Evolutionary conservation across 2,888 invertebrate species (phyloP), one percentile per base, ranked within the genome.

Genomic region (Embidobia sp.): DNA sequence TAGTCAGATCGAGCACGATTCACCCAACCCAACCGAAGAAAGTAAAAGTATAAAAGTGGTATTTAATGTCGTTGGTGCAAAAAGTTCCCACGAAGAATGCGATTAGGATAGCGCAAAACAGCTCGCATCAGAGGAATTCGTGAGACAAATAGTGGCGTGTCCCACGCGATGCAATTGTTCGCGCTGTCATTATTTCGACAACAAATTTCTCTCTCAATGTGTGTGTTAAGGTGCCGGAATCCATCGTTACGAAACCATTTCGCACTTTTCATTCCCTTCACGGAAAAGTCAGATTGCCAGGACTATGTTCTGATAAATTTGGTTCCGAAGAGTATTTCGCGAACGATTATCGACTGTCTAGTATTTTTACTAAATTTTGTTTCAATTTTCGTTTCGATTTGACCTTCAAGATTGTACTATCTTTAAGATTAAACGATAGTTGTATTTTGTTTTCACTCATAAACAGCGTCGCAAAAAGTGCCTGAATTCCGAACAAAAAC

Each of bases 11-110:
- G n/a, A n/a, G n/a, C n/a, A n/a, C n/a, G n/a, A n/a, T n/a, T n/a
- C n/a, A n/a, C n/a, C n/a, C n/a, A n/a, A n/a, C n/a, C 18, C 40
- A 51, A 13, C 13, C 22, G 29, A 77, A 67, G 77, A 79, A 77
- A 78, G 78, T 76, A 78, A 70, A 51, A 78, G 76, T 37, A 26
- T 33, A 66, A 29, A 57, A 53, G 26, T 51, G 44, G 18, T 29
- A 48, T 64, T 78, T 66, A 67, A 33, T 13, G 64, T 18, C 19
- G 18, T 19, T 42, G 42, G 35, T 22, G 18, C 51, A 80, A 76
- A 83, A 79, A 75, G 53, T 81, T 83, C 81, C 75, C 82, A 81
- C 79, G 78, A 72, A 27, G 61, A 79, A 79, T 66, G 49, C 35
- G 26, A 77, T 49, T 22, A 8, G 40, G 26, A 46, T 40, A 37